Base-by-base conservation (phyloP, 1,140 invertebrate genomes). In the Eumaeus atala region DNA sequence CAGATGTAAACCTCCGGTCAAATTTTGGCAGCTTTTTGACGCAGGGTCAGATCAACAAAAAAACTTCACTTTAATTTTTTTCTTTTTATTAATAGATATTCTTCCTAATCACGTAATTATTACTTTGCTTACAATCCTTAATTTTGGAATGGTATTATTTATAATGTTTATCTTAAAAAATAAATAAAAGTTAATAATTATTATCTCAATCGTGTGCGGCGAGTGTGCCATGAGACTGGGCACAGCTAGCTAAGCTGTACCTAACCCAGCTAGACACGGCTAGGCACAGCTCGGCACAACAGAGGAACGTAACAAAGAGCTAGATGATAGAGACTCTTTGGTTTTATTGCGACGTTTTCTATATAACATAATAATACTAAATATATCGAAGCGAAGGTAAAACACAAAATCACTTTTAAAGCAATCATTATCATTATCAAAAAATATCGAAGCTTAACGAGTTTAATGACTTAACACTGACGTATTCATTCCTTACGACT, bases 81-180 rank as follows among this genome's bases (percentile, higher is more conserved):
- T 76, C 70, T 80, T 75, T 76, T 70, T 74, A 77, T 80, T 82
- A 82, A 75, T 81, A 82, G 66, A 74, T 70, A 72, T 62, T 80
- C 72, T 74, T 28, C 67, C 72, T 79, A 84, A 81, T 81, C 72
- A 80, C 66, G 73, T 76, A 75, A 74, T 81, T 70, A 77, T 81
- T 74, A 77, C 67, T 74, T 78, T 72, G 76, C 79, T 83, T 85
- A 85, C 75, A 84, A 70, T 81, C 79, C 70, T 80, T 81, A 83
- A 84, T 84, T 55, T 86, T 86, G 83, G 83, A 86, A 86, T 86
- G 83, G 73, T 82, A 84, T 77, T 74, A 82, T 74, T 72, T 72
- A 71, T 77, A 83, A 68, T 67, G 64, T 77, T 83, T 81, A 83
- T 66, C 80, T 86, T 82, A 86, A 74, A 53, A 78, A 82, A 83